phyloP scores from a whole-genome alignment of 1,140 invertebrate genomes.

The Zaprionus camerounensis region DNA sequence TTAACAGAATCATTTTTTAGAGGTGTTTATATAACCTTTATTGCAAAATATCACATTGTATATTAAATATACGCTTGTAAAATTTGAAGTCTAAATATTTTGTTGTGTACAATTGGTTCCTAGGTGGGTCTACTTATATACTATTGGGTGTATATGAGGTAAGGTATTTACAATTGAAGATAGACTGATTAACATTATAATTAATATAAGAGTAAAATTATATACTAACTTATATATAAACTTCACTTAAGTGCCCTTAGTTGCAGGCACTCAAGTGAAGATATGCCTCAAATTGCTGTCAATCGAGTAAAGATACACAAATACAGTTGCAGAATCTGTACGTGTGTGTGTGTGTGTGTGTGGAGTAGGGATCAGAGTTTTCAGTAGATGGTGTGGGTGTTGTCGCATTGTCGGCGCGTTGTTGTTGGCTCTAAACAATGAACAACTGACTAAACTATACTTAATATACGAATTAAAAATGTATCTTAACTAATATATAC shows the following conservation, averaged over 20 bases:
- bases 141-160: too few relatives aligned
- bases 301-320: too few relatives aligned
- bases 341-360: neutral
- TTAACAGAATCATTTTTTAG: conserved; percentile 9
- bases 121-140: too few relatives aligned
- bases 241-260: too few relatives aligned
- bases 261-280: too few relatives aligned
- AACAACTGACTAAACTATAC: neutral
- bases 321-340: too few relatives aligned
- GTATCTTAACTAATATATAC: conserved; percentile 3
- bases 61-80: conserved; percentile 59
- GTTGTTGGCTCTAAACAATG: neutral
- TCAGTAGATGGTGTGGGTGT: neutral
- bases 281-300: too few relatives aligned
- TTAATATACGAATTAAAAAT: neutral
- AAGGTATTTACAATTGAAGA: neutral
- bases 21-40: conserved; percentile 55
- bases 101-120: too few relatives aligned
- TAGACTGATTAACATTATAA: conserved; percentile 16
- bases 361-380: neutral
- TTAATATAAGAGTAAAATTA: neutral
- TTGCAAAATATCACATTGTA: conserved; percentile 66
- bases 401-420: neutral
- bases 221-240: neutral
- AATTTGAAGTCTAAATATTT: conserved; percentile 20